Base-by-base conservation (phyloP, 1,140 invertebrate species). In the Panagrolaimus sp. region DNA sequence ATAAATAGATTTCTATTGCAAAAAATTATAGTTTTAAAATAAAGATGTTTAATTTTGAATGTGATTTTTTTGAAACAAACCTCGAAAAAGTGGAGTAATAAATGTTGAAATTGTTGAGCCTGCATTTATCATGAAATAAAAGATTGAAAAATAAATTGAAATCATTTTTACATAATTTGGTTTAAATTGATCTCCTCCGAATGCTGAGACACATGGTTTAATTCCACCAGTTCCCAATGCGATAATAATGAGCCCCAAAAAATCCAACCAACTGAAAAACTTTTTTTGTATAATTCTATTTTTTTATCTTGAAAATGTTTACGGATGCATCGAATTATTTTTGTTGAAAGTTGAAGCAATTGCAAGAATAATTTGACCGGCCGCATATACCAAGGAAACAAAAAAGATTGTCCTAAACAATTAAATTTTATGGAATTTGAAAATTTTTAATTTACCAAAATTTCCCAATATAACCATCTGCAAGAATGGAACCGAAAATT, bases 141-240 rank as follows among this genome's bases (percentile, higher is more conserved):
- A 96, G 0, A 94, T 84, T 0, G 92, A 94, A 84, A 96, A 96
- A 85, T 92, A 96, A 65, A 88, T 88, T n/a, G 74, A 76, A 46
- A 76, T 67, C 75, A 76, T 76, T 58, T 68, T 67, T 21, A 72
- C 66, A 32, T 84, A 76, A 88, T 88, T 84, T 91, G 91, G 76
- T 89, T 67, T 77, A 38, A 94, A 94, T 85, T 98, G 95, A 85
- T 98, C 94, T 0, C 93, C 95, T 24, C 94, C 95, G 83, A 98
- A 97, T 0, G 94, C 90, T 0, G 91, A 88, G 0, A 97, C 94
- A 83, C 94, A 97, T 0, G 95, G 94, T 76, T 88, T 88, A 84
- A 91, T 91, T 85, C 98, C 95, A 85, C 98, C 94, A 0, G 93
- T 94, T 21, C 94, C 95, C 83, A 98, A 97, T 0, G 94, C 91